Conservation (phyloP, 2,888 invertebrate genomes). For the Protonemura montana region DNA sequence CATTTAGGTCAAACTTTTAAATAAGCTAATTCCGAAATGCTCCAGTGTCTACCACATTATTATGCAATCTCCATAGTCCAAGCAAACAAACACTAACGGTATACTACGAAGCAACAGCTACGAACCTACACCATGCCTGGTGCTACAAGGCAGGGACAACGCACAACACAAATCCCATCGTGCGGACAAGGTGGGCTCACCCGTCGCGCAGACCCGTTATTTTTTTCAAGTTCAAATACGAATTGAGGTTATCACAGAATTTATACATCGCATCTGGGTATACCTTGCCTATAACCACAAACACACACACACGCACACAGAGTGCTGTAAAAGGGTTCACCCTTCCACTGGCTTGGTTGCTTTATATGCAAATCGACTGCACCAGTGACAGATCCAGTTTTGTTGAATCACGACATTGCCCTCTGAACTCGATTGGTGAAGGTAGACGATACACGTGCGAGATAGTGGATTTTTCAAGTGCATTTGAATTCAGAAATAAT, state of each 20-base stretch:
- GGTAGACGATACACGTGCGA: too few relatives aligned
- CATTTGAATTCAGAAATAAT: too few relatives aligned
- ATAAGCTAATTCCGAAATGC: background rate
- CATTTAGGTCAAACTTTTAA: background rate
- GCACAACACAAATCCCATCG: constrained; percentile 1
- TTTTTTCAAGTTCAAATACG: constrained; percentile 39
- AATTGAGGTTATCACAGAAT: constrained; percentile 34
- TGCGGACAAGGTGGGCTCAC: background rate
- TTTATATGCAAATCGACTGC: background rate
- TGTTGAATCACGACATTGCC: background rate
- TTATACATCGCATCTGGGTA: background rate
- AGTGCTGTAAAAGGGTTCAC: background rate
- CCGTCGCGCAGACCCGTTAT: constrained; percentile 18
- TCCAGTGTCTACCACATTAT: background rate
- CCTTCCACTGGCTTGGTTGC: background rate
- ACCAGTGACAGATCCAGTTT: background rate
- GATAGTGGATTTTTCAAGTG: too few relatives aligned
- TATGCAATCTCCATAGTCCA: background rate
- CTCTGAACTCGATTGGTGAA: background rate
- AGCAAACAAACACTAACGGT: background rate
- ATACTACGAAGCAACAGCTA: background rate
- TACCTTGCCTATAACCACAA: background rate
- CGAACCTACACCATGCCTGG: background rate
- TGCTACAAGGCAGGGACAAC: background rate
- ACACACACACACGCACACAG: background rate